phyloP scores from a whole-genome alignment of 2,888 invertebrate genomes.

The Synergus umbraculus region DNA sequence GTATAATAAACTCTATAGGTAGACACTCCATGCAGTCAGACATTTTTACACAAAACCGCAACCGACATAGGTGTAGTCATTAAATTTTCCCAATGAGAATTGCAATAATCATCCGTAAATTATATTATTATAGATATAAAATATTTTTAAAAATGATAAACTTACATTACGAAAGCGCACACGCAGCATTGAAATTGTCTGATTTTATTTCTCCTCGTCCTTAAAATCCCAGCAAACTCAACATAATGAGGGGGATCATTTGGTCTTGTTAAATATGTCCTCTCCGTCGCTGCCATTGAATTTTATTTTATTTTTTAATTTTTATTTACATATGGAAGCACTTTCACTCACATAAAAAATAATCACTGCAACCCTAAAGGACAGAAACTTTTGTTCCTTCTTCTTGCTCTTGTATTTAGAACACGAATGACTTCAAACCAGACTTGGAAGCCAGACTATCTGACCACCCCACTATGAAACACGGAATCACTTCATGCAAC shows the following conservation, averaged over 20 bases:
- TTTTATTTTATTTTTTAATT: neutral
- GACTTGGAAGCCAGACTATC: constrained; percentile 39
- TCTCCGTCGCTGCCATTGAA: constrained; percentile 74
- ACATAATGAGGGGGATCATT: constrained; percentile 77
- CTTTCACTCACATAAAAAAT: constrained; percentile 20
- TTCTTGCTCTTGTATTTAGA: constrained; percentile 20
- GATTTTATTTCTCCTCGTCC: constrained; percentile 76
- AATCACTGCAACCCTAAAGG: neutral
- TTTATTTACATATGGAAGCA: neutral
- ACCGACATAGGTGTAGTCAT: neutral
- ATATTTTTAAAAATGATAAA: constrained; percentile 57
- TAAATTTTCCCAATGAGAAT: neutral
- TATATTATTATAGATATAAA: neutral
- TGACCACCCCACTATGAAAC: constrained; percentile 41
- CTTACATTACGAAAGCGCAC: constrained; percentile 85
- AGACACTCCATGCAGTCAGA: neutral
- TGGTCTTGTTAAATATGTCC: constrained; percentile 78
- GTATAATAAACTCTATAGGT: neutral
- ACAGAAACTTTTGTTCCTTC: neutral
- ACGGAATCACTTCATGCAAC: constrained; percentile 29
- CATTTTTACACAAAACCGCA: neutral
- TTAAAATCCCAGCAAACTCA: constrained; percentile 78
- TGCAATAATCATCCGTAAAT: neutral
- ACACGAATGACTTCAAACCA: constrained; percentile 24
- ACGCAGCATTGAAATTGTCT: constrained; percentile 85